Percentiles rank a stretch among this genome's conserved stretches.
Evolutionary conservation across 2,113 vertebrate species (phyloP).

Genomic region (Poeciliopsis occidentalis): DNA sequence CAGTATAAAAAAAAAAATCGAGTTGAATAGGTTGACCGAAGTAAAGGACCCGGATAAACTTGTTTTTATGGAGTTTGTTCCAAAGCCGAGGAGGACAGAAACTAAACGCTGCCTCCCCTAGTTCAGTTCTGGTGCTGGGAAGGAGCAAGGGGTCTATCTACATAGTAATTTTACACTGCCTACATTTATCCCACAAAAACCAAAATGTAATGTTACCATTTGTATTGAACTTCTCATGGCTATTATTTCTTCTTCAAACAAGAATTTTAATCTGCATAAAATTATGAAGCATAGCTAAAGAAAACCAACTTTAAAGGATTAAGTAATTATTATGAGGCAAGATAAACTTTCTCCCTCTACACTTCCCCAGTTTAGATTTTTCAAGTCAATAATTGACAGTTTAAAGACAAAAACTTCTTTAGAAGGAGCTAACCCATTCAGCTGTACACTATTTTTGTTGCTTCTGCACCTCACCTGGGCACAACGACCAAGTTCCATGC

Average conservation of each 20-base stretch:
- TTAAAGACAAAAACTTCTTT: neutral
- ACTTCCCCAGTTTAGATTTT: too few relatives aligned
- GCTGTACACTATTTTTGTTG: too few relatives aligned
- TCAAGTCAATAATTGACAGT: neutral
- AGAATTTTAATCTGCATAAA: neutral
- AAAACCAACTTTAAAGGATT: neutral
- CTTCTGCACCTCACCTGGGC: slow-evolving; percentile 86
- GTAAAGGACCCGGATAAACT: too few relatives aligned
- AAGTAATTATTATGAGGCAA: neutral
- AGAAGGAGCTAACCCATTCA: neutral
- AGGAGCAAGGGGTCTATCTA: neutral
- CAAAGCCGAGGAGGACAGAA: neutral
- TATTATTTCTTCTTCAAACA: neutral
- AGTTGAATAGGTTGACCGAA: too few relatives aligned
- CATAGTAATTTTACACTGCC: neutral
- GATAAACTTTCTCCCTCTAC: too few relatives aligned
- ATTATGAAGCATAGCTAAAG: too few relatives aligned
- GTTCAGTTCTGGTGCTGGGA: neutral
- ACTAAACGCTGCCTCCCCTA: neutral
- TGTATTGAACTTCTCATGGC: neutral
- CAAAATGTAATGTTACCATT: neutral
- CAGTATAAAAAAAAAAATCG: too few relatives aligned
- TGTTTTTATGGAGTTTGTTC: neutral
- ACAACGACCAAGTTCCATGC: slow-evolving; percentile 88
- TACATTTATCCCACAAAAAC: neutral